phyloP scores from a whole-genome alignment of 2,888 invertebrate species.

The Gymnosoma rotundatum region DNA sequence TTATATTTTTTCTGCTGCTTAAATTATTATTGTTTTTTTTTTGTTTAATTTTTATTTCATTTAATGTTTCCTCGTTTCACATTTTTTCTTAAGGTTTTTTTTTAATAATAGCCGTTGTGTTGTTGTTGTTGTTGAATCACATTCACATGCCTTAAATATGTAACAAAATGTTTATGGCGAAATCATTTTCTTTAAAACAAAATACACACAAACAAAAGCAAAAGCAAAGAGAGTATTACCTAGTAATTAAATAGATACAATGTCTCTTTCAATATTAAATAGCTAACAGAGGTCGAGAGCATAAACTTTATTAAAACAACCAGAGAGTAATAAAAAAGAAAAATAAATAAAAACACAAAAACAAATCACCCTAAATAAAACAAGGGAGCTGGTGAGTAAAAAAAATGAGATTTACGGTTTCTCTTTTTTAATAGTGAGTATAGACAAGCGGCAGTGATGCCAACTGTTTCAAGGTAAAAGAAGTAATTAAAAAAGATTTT shows the following conservation, averaged over 20 bases:
- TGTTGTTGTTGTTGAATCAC: slow-evolving; percentile 55
- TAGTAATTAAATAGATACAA: slow-evolving; percentile 7
- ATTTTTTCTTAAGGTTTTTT: slow-evolving; percentile 61
- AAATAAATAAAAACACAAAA: not conserved
- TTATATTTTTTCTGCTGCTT: slow-evolving; percentile 48
- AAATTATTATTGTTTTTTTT: slow-evolving; percentile 32
- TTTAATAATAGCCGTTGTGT: slow-evolving; percentile 1
- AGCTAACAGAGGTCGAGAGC: slow-evolving; percentile 62
- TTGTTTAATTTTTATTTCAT: slow-evolving; percentile 40
- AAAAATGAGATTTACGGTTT: not conserved
- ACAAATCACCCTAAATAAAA: slow-evolving; percentile 24
- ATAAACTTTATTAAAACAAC: slow-evolving; percentile 6
- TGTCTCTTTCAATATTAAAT: slow-evolving; percentile 47
- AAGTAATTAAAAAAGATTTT: not conserved
- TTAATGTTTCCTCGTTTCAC: slow-evolving; percentile 70
- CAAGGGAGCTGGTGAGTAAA: slow-evolving; percentile 22
- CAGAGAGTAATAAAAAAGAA: slow-evolving; percentile 2
- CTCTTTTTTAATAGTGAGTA: not conserved
- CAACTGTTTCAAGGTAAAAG: not conserved
- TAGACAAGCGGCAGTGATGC: slow-evolving; percentile 21
- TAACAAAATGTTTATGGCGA: slow-evolving; percentile 70
- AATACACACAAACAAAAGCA: slow-evolving; percentile 22
- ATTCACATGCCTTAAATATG: slow-evolving; percentile 67
- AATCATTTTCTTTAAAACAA: slow-evolving; percentile 57
- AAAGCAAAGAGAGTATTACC: not conserved